phyloP scores from a whole-genome alignment of 2,888 invertebrate species.

The Drosophila nigricruria region DNA sequence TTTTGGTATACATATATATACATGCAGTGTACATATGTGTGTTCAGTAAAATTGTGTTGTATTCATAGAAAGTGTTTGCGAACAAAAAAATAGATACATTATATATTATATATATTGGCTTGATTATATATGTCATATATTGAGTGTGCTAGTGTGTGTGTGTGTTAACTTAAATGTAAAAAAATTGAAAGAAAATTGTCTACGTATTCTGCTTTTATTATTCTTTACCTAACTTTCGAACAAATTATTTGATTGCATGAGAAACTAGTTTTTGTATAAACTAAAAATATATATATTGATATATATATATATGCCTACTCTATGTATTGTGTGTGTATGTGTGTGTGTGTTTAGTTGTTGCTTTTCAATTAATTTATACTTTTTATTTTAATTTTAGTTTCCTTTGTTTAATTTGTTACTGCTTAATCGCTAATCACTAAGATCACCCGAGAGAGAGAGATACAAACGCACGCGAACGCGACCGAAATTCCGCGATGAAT shows the following conservation, averaged over 20 bases:
- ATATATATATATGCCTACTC: slow-evolving; percentile 25
- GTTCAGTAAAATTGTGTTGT: slow-evolving; percentile 37
- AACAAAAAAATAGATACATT: not conserved
- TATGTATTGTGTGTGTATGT: slow-evolving; percentile 37
- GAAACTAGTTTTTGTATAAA: slow-evolving; percentile 47
- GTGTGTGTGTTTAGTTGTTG: slow-evolving; percentile 31
- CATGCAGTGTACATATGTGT: slow-evolving; percentile 17
- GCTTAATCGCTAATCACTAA: slow-evolving; percentile 83
- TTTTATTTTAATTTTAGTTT: slow-evolving; percentile 42
- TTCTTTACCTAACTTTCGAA: slow-evolving; percentile 1
- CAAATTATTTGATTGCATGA: slow-evolving; percentile 36
- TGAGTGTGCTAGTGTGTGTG: slow-evolving; percentile 31
- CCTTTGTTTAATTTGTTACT: slow-evolving; percentile 48
- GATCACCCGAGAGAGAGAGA: slow-evolving; percentile 86
- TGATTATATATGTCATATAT: slow-evolving; percentile 2
- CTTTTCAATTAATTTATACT: slow-evolving; percentile 33
- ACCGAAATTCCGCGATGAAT: slow-evolving; percentile 86
- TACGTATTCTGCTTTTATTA: slow-evolving; percentile 8
- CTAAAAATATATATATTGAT: slow-evolving; percentile 59
- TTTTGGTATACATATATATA: slow-evolving; percentile 30
- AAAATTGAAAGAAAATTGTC: not conserved
- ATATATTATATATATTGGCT: not conserved
- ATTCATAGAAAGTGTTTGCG: slow-evolving; percentile 17
- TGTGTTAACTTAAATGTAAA: slow-evolving; percentile 6
- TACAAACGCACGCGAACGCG: slow-evolving; percentile 85